Percentiles rank a stretch among this genome's conserved stretches.
Evolutionary conservation across 2,888 invertebrate genomes (phyloP).

Genomic region (Amblyjoppa fuscipennis): DNA sequence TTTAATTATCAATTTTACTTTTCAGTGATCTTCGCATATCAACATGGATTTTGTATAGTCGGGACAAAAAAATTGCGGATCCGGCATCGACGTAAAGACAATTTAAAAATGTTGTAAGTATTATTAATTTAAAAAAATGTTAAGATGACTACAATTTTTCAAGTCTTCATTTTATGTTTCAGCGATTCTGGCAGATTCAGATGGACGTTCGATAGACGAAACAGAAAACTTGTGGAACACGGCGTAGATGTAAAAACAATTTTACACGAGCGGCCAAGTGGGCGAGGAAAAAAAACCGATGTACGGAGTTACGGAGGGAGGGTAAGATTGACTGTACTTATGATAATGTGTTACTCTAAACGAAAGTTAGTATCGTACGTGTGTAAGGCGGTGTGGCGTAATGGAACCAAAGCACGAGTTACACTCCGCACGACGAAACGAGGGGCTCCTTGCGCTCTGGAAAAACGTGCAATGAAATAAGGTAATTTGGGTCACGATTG

Average conservation of each 20-base stretch:
- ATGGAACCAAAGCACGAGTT: conserved; percentile 56
- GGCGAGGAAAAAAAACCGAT: neutral
- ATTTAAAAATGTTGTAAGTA: too few species aligned
- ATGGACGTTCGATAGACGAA: neutral
- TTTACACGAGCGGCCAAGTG: neutral
- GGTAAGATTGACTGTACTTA: conserved; percentile 50
- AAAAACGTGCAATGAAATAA: conserved; percentile 52
- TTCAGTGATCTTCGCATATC: neutral
- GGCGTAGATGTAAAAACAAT: neutral
- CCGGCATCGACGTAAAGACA: too few species aligned
- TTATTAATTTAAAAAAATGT: too few species aligned
- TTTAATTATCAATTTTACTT: neutral
- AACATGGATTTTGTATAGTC: neutral
- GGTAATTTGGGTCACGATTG: conserved; percentile 66
- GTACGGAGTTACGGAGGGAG: neutral
- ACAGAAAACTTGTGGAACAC: neutral
- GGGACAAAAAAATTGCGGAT: neutral
- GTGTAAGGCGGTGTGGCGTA: conserved; percentile 47
- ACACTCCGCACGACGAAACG: conserved; percentile 48
- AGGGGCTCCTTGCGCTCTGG: conserved; percentile 28
- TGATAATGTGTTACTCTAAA: conserved; percentile 46
- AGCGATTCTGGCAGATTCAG: neutral
- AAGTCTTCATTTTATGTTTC: neutral
- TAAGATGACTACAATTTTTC: neutral
- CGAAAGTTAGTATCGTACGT: conserved; percentile 27